Conservation (phyloP, 1,140 invertebrate species). For the Ylistrum balloti region DNA sequence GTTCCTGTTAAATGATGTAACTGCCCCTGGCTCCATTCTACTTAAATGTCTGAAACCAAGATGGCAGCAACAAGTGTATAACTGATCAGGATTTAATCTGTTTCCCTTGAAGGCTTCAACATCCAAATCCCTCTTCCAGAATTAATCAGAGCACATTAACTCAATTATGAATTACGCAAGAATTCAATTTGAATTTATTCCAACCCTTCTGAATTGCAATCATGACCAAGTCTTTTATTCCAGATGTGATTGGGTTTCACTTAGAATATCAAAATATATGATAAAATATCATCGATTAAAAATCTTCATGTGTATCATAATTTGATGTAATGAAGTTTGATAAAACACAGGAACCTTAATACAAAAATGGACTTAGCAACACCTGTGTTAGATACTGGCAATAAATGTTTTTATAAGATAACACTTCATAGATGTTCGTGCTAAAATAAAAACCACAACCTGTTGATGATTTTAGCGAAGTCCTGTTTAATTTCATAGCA, state of each 20-base stretch:
- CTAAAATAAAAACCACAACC: too few species aligned
- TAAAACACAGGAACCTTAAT: too few species aligned
- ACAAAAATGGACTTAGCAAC: too few species aligned
- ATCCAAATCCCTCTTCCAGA: not conserved
- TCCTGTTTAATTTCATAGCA: too few species aligned
- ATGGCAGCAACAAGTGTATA: constrained; percentile 26
- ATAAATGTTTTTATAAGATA: too few species aligned
- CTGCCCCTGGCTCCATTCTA: not conserved
- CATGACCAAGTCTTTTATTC: not conserved
- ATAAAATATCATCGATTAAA: too few species aligned
- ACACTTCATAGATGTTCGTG: too few species aligned
- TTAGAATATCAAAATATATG: not conserved
- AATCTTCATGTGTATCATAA: too few species aligned
- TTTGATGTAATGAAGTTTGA: too few species aligned
- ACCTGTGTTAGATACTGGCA: too few species aligned
- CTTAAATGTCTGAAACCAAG: constrained; percentile 26
- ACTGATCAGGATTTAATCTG: not conserved
- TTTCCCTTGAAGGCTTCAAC: not conserved
- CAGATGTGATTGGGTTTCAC: not conserved
- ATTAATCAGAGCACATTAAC: not conserved
- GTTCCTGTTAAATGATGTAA: not conserved
- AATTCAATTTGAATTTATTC: not conserved
- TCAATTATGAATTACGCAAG: not conserved
- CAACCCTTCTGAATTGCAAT: not conserved
- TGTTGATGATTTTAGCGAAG: too few species aligned